phyloP scores from a whole-genome alignment of 2,888 invertebrate genomes.

The Anticlea derivata region DNA sequence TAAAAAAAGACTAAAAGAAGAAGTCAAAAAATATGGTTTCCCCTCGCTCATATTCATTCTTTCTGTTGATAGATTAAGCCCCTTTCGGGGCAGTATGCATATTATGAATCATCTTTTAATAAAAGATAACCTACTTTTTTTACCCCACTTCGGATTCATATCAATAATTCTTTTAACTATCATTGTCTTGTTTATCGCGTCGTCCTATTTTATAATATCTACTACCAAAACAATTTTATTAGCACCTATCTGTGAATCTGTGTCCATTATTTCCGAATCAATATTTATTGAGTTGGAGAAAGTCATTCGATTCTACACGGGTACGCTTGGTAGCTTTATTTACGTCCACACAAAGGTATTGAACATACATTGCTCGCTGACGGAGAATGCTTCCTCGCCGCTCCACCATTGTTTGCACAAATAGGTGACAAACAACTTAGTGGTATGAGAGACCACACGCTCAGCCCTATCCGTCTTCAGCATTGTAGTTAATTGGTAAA shows the following conservation, averaged over 20 bases:
- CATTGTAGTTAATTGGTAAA: constrained; percentile 58
- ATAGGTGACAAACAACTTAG: constrained; percentile 55
- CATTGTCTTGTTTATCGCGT: not conserved
- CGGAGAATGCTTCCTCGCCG: constrained; percentile 39
- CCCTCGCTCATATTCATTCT: no score
- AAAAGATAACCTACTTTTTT: constrained; percentile 21
- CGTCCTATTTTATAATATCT: constrained; percentile 1
- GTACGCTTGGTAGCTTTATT: constrained; percentile 20
- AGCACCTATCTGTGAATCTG: constrained; percentile 7
- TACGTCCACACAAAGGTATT: constrained; percentile 38
- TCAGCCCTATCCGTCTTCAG: constrained; percentile 53
- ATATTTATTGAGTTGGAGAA: constrained; percentile 31
- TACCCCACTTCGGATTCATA: not conserved
- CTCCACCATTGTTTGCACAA: constrained; percentile 60
- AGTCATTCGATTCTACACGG: constrained; percentile 25
- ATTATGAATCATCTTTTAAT: no score
- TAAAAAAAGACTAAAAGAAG: no score
- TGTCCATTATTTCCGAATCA: constrained; percentile 24
- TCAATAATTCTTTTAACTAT: not conserved
- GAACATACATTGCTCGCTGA: constrained; percentile 47
- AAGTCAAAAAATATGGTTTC: no score
- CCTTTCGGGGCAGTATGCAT: no score
- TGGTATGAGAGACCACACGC: constrained; percentile 49
- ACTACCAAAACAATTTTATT: constrained; percentile 12
- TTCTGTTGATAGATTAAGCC: no score